Conservation (phyloP, 2,888 invertebrate species). For the Heliconius hortense region DNA sequence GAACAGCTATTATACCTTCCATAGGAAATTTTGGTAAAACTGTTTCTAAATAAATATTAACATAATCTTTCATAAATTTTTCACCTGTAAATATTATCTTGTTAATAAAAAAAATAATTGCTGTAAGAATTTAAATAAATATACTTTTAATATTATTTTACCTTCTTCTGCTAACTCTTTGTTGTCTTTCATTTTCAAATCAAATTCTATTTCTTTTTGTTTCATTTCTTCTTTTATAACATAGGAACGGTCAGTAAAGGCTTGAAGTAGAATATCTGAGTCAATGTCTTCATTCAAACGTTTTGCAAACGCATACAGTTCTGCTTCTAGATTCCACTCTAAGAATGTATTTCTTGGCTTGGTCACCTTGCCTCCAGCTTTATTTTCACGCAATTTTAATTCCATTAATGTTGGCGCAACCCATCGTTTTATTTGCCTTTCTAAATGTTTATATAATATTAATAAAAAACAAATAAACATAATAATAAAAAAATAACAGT, state of each 20-base stretch:
- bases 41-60: slow-evolving; percentile 86
- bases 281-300: slow-evolving; percentile 93
- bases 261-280: slow-evolving; percentile 84
- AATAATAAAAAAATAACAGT: neutral
- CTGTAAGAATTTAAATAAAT: neutral
- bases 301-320: slow-evolving; percentile 93
- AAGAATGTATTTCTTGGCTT: slow-evolving; percentile 83
- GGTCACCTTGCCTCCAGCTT: slow-evolving; percentile 79
- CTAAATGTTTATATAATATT: slow-evolving; percentile 49
- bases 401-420: slow-evolving; percentile 86
- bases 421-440: slow-evolving; percentile 82
- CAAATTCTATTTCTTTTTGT: slow-evolving; percentile 87
- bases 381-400: slow-evolving; percentile 82
- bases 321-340: slow-evolving; percentile 95
- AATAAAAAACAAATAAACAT: slow-evolving; percentile 6
- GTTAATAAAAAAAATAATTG: slow-evolving; percentile 13
- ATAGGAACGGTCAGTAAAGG: slow-evolving; percentile 91
- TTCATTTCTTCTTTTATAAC: slow-evolving; percentile 86
- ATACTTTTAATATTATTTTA: slow-evolving; percentile 42
- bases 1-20: slow-evolving; percentile 87
- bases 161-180: slow-evolving; percentile 84
- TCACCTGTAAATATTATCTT: slow-evolving; percentile 70
- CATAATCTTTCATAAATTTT: slow-evolving; percentile 84
- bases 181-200: slow-evolving; percentile 86
- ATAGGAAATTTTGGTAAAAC: slow-evolving; percentile 88